These are phyloP conservation scores for Acrocyrtus sp. DNA, from an alignment of 2,888 invertebrate species.

Conservation along the genomic window DNA sequence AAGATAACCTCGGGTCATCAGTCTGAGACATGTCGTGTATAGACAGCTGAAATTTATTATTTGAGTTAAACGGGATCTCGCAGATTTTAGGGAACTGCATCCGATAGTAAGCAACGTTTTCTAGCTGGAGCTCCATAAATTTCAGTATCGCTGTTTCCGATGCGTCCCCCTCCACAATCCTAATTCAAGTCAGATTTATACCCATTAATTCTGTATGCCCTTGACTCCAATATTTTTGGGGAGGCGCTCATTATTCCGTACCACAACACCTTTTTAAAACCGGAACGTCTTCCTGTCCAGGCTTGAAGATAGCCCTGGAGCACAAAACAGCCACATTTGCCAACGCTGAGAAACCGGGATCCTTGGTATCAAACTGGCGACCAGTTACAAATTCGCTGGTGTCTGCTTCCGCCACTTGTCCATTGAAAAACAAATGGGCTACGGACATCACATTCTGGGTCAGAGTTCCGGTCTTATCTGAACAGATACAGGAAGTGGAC, in stretches of 20 bases:
- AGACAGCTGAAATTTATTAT: constrained; percentile 96
- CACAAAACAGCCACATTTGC: constrained; percentile 75
- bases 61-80: constrained; percentile 95
- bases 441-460: constrained; percentile 83
- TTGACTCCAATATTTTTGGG: no score
- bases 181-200: constrained; percentile 58
- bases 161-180: constrained; percentile 92
- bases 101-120: constrained; percentile 84
- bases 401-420: constrained; percentile 74
- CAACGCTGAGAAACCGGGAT: constrained; percentile 69
- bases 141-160: constrained; percentile 93
- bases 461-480: constrained; percentile 84
- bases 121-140: constrained; percentile 91
- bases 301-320: constrained; percentile 76
- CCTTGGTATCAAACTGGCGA: constrained; percentile 64
- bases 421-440: constrained; percentile 77
- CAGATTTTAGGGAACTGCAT: constrained; percentile 87
- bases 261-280: constrained; percentile 68
- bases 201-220: no score
- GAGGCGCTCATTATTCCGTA: no score
- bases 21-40: constrained; percentile 89
- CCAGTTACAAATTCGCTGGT: constrained; percentile 73
- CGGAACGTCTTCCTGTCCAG: constrained; percentile 67
- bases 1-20: constrained; percentile 85
- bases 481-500: constrained; percentile 82